phyloP scores from a whole-genome alignment of 2,113 vertebrate genomes.

The Siniperca chuatsi region DNA sequence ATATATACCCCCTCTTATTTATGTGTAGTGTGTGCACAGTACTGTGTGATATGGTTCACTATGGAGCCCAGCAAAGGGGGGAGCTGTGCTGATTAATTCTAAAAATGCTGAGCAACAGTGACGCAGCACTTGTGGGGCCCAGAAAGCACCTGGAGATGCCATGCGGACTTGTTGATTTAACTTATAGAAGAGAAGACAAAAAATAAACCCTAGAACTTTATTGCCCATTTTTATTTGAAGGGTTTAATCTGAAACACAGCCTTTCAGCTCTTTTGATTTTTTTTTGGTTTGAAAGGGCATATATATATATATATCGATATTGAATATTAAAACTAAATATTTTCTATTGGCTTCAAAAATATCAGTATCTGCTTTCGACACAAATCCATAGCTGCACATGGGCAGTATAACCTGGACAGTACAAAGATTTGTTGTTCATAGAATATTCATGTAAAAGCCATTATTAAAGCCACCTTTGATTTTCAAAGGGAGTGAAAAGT shows the following conservation, averaged over 20 bases:
- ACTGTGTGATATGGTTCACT: constrained; percentile 10
- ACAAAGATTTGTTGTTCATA: background rate
- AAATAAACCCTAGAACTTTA: background rate
- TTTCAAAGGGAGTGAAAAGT: constrained; percentile 20
- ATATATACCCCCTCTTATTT: background rate
- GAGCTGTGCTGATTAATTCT: constrained; percentile 49
- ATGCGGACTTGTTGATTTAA: constrained; percentile 23
- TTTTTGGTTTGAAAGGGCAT: too few relatives aligned
- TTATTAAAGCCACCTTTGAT: constrained; percentile 14
- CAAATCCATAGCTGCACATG: background rate
- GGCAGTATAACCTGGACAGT: background rate
- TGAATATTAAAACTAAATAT: background rate
- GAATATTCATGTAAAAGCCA: constrained; percentile 10
- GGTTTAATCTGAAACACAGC: background rate
- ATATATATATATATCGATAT: background rate
- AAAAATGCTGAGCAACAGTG: constrained; percentile 67
- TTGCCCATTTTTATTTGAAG: background rate
- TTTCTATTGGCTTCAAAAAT: background rate
- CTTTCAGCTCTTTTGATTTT: background rate
- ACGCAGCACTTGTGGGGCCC: constrained; percentile 32
- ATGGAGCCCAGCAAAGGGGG: background rate
- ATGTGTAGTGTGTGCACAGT: background rate
- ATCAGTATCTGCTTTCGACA: background rate
- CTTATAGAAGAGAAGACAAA: background rate
- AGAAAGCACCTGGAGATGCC: constrained; percentile 40